These are phyloP conservation scores for Hydrolagus colliei DNA, from an alignment of 2,797 vertebrate species.

Conservation along the genomic window DNA sequence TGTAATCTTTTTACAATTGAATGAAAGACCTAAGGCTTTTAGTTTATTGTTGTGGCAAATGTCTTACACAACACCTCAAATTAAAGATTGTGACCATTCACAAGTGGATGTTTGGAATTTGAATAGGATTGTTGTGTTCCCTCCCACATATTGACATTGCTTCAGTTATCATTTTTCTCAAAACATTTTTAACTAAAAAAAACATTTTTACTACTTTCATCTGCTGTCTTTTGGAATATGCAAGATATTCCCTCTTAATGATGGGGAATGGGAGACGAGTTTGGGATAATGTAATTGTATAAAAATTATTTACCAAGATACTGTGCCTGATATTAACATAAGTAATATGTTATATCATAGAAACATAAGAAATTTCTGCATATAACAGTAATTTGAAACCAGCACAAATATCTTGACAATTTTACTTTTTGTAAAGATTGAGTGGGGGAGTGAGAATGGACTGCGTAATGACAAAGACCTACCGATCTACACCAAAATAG, in stretches of 20 bases:
- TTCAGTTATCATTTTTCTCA: not conserved
- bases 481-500: not conserved
- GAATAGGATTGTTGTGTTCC: not conserved
- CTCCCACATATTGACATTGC: not conserved
- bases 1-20: too few species aligned
- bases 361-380: not conserved
- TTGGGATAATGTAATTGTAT: not conserved
- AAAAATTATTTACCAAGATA: not conserved
- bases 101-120: not conserved
- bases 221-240: not conserved
- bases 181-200: not conserved
- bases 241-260: not conserved
- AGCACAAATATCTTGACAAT: not conserved
- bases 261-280: not conserved
- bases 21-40: not conserved
- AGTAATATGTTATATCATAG: too few species aligned
- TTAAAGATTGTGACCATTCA: conserved; percentile 10
- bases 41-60: not conserved
- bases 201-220: not conserved
- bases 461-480: not conserved
- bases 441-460: too few species aligned
- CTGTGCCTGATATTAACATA: not conserved
- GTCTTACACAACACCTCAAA: not conserved
- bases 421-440: not conserved
- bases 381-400: not conserved